Evolutionary conservation across 64 coral and sea anemone genomes (phyloP), one percentile per base, ranked within the genome.

Genomic region (Montipora sp.): DNA sequence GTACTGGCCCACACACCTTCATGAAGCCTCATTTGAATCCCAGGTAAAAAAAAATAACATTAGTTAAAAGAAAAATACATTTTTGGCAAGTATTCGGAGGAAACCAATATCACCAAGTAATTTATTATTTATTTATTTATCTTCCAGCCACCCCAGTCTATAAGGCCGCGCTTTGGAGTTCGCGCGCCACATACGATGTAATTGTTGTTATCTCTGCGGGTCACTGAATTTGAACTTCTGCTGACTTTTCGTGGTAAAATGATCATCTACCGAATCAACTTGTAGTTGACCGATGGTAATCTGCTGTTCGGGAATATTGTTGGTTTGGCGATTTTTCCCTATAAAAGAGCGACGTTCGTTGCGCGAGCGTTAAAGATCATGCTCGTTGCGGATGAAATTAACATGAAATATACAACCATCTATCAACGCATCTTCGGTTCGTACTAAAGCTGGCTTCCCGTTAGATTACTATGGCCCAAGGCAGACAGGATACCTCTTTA

Each of bases 181-280:
- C 81, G 82, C 65, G 82, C 82, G 82, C 65, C 47, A 85, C 81
- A 49, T 70, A 48, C 82, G 48, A 85, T 71, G 82, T 85, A 50
- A n/a, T 72, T 85, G 65, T 50, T 85, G 14, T 15, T 12, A 7
- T 63, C 47, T 85, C 71, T 51, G 61, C 82, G 65, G 82, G 59
- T 85, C 65, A 49, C 5, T 85, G 82, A 21, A 49, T 8, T 78
- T 11, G 16, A 48, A 13, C 60, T 12, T 11, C 15, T 73, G 51
- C 51, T 55, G 51, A 55, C 60, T 63, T 63, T 18, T 63, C 60
- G 11, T 12, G 9, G 3, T 12, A 15, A 63, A 11, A 63, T 19
- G 12, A 50, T n/a, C 10, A 36, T 36, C 36, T 36, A 36, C 36
- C 36, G 36, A 36, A 36, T 36, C 36, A 2, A 36, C 36, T 36